These are phyloP conservation scores for Rotaria sp. DNA, from an alignment of 2,888 invertebrate genomes.

Conservation along the genomic window DNA sequence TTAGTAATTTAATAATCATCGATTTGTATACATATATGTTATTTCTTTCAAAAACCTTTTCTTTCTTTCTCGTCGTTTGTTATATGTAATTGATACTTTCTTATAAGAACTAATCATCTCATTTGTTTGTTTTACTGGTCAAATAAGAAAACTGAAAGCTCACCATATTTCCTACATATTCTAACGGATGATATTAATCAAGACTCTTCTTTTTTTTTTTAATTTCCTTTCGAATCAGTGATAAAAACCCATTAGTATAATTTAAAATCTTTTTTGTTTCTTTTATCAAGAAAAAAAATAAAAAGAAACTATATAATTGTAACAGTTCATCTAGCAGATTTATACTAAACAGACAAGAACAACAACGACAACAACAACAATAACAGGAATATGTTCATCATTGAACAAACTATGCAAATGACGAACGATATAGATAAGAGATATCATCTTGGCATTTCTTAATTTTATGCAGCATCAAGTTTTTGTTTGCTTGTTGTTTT, in stretches of 20 bases:
- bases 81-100: not conserved
- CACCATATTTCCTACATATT: not conserved
- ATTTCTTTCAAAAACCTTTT: constrained; percentile 9
- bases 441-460: constrained; percentile 21
- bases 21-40: constrained; percentile 1
- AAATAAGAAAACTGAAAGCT: not conserved
- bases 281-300: no score
- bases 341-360: constrained; percentile 9
- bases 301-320: not conserved
- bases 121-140: not conserved
- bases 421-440: constrained; percentile 22
- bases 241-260: no score
- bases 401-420: constrained; percentile 15
- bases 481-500: constrained; percentile 14
- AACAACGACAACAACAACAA: not conserved
- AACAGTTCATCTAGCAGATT: constrained; percentile 8
- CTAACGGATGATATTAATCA: no score
- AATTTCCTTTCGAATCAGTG: no score
- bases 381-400: not conserved
- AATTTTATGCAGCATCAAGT: constrained; percentile 20
- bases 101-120: not conserved
- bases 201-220: no score
- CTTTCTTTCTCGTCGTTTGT: not conserved
- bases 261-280: no score
- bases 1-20: not conserved